A percentile compares a stretch with the other conserved stretches of the same genome.
These are phyloP conservation scores for Acrocephalus kingi DNA, from an alignment of 2,113 vertebrate species.

Conservation along the genomic window DNA sequence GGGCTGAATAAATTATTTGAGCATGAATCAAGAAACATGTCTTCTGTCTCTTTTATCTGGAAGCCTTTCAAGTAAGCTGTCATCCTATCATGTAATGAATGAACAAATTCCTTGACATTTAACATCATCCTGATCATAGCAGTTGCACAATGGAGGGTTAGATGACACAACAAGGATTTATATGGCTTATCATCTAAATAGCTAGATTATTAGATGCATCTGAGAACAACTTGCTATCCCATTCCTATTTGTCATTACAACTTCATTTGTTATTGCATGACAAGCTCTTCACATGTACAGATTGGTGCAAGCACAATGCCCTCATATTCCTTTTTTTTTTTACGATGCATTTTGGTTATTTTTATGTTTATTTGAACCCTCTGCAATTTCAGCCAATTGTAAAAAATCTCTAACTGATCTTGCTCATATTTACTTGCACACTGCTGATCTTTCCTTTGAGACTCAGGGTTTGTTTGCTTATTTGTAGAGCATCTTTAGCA, in stretches of 20 bases:
- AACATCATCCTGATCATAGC: neutral
- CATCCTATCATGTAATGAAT: neutral
- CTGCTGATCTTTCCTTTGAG: neutral
- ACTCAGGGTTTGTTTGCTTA: neutral
- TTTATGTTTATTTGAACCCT: neutral
- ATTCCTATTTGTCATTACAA: neutral
- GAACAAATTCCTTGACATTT: neutral
- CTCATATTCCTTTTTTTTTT: neutral
- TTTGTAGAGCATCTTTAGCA: neutral
- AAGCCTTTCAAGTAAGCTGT: neutral
- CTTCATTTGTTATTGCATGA: neutral
- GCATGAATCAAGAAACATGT: neutral
- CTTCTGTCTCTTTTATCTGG: neutral
- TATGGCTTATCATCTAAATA: neutral
- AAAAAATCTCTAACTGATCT: neutral
- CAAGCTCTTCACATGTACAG: neutral
- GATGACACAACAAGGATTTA: conserved; percentile 11
- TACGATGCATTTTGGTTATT: neutral
- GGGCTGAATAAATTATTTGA: neutral
- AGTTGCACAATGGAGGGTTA: neutral
- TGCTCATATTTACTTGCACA: neutral
- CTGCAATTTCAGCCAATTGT: neutral
- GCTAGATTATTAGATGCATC: neutral
- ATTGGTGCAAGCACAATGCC: neutral
- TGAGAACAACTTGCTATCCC: neutral